Percentiles rank a stretch among this genome's conserved stretches.
phyloP scores from a whole-genome alignment of 2,797 vertebrate genomes.

The Neopelma chrysocephalum region DNA sequence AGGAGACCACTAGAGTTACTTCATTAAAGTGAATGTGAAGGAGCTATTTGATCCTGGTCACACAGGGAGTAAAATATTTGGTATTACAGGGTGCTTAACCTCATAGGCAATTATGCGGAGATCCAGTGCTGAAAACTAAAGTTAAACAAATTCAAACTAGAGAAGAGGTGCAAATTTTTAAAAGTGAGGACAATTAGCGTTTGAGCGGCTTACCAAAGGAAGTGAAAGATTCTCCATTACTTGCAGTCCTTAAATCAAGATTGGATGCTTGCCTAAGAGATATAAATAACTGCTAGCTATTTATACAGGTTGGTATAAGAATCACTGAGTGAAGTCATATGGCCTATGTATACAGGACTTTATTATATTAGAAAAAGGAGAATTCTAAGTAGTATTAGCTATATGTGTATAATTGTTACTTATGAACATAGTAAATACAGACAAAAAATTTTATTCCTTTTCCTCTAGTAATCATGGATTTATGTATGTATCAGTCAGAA shows the following conservation, averaged over 20 bases:
- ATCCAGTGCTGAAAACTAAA: slow-evolving; percentile 52
- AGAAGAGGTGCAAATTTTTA: slow-evolving; percentile 46
- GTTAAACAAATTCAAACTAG: slow-evolving; percentile 44
- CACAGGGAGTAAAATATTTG: slow-evolving; percentile 10
- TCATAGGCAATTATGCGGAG: background rate
- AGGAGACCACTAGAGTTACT: background rate
- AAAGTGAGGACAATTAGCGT: slow-evolving; percentile 16
- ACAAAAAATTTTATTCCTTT: background rate
- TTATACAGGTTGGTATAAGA: slow-evolving; percentile 50
- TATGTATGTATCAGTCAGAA: background rate
- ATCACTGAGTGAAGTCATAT: slow-evolving; percentile 18
- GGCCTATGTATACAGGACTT: background rate
- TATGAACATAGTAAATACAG: background rate
- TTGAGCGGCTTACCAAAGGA: background rate
- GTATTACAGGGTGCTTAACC: slow-evolving; percentile 35
- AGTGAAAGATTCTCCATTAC: slow-evolving; percentile 13
- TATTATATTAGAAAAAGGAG: background rate
- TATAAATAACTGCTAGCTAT: slow-evolving; percentile 56
- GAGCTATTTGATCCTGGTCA: background rate
- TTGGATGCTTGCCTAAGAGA: slow-evolving; percentile 43
- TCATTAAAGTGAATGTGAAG: background rate
- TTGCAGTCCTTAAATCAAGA: slow-evolving; percentile 56
- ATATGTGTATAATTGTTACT: background rate
- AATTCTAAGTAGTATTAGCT: background rate
- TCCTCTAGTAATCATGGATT: background rate